Percentiles rank a stretch among this genome's conserved stretches.
phyloP scores from a whole-genome alignment of 2,797 vertebrate genomes.

The Enteromius thamalakanensis region DNA sequence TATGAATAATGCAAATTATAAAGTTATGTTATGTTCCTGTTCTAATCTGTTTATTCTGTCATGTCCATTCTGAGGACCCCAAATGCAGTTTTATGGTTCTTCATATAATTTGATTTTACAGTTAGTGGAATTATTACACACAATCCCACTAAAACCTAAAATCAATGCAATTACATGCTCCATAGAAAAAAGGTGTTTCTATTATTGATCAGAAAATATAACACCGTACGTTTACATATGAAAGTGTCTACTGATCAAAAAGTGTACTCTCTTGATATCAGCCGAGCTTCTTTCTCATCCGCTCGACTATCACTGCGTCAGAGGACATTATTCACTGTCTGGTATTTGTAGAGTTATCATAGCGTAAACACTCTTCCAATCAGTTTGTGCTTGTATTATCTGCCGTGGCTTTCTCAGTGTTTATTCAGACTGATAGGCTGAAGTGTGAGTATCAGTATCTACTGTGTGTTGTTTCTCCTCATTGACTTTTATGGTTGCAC shows the following conservation, averaged over 20 bases:
- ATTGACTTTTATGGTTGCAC: conserved; percentile 73
- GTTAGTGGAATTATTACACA: conserved; percentile 7
- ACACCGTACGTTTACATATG: conserved; percentile 1
- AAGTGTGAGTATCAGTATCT: conserved; percentile 66
- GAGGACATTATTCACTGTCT: conserved; percentile 47
- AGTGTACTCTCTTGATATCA: neutral
- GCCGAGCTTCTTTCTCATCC: neutral
- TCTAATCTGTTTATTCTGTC: neutral
- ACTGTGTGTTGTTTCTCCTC: conserved; percentile 70
- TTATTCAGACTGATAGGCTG: conserved; percentile 67
- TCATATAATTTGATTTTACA: conserved; percentile 9
- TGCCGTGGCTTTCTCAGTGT: conserved; percentile 62
- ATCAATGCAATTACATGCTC: conserved; percentile 25
- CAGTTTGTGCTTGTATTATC: conserved; percentile 68
- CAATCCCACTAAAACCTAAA: neutral
- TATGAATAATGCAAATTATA: neutral
- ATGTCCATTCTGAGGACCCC: neutral
- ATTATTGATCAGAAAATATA: conserved; percentile 31
- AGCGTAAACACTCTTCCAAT: conserved; percentile 61
- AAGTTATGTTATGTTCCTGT: neutral
- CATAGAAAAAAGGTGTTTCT: neutral
- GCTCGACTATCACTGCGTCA: conserved; percentile 29
- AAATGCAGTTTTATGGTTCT: conserved; percentile 19
- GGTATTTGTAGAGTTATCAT: conserved; percentile 54
- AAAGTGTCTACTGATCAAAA: conserved; percentile 6